A percentile compares a stretch with the other conserved stretches of the same genome.
Evolutionary conservation across 2,797 vertebrate species (phyloP).

Genomic region (Delichon dasypus): DNA sequence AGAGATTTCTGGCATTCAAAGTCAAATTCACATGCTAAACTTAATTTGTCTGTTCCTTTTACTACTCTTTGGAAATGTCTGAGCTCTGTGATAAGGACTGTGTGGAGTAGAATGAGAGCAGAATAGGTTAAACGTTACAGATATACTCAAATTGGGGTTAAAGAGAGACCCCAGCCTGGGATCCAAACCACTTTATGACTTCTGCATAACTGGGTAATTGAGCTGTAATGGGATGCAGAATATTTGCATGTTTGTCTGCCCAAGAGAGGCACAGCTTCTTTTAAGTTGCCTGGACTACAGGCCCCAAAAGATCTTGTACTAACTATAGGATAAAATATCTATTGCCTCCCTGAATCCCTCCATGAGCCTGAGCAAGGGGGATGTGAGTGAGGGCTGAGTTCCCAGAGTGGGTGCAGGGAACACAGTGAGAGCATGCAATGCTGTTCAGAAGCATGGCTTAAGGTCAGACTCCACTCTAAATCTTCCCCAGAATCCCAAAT

Average conservation of each 20-base stretch:
- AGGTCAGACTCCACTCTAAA: conserved; percentile 56
- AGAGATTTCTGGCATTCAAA: not conserved
- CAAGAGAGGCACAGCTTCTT: not conserved
- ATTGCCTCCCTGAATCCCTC: not conserved
- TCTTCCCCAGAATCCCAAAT: conserved; percentile 61
- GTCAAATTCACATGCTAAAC: not conserved
- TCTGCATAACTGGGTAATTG: not conserved
- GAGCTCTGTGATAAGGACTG: not conserved
- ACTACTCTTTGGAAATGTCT: not conserved
- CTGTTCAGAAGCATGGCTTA: conserved; percentile 48
- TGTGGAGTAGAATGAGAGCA: not conserved
- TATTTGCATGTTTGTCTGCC: not conserved
- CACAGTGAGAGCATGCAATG: not conserved
- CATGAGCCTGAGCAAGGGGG: not conserved
- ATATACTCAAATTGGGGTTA: not conserved
- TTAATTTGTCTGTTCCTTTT: not conserved
- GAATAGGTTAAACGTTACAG: not conserved
- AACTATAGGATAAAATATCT: not conserved
- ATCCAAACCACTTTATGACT: not conserved
- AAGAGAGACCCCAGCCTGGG: not conserved
- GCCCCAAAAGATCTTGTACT: not conserved
- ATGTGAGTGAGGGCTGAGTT: not conserved
- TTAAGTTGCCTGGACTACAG: not conserved
- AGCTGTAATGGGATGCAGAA: not conserved
- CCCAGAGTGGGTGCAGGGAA: conserved; percentile 33